Evolutionary conservation across 2,888 invertebrate genomes (phyloP).

Genomic region (Agrotis segetum): DNA sequence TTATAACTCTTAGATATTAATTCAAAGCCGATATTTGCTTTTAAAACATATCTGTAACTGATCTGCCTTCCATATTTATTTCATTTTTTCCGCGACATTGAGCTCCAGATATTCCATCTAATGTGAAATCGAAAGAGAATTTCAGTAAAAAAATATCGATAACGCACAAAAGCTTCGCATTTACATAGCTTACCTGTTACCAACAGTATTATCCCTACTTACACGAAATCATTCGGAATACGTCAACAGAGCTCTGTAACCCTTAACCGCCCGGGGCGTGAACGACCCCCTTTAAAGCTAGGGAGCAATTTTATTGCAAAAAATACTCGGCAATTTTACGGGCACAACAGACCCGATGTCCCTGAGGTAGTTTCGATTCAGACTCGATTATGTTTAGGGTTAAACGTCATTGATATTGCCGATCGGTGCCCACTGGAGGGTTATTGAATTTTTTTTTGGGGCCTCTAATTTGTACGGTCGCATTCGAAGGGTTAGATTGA

Average conservation of each 20-base stretch:
- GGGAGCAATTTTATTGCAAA: slow-evolving; percentile 85
- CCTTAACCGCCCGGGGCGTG: slow-evolving; percentile 79
- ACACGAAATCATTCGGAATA: slow-evolving; percentile 74
- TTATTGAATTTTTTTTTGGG: slow-evolving; percentile 84
- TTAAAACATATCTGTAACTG: background rate
- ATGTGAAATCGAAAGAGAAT: slow-evolving; percentile 32
- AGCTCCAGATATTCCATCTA: background rate
- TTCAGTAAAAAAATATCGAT: slow-evolving; percentile 35
- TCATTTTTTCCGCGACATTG: background rate
- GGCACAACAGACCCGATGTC: slow-evolving; percentile 84
- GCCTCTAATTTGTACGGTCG: slow-evolving; percentile 87
- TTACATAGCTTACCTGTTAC: slow-evolving; percentile 67
- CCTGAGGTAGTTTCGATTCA: slow-evolving; percentile 90
- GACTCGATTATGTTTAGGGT: slow-evolving; percentile 90
- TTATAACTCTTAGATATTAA: background rate
- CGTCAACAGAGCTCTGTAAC: slow-evolving; percentile 76
- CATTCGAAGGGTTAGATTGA: slow-evolving; percentile 77
- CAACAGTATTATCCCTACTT: slow-evolving; percentile 74
- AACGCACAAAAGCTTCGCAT: slow-evolving; percentile 53
- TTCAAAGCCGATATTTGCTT: background rate
- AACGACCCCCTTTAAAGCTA: slow-evolving; percentile 83
- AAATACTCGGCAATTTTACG: slow-evolving; percentile 89
- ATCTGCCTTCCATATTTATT: background rate
- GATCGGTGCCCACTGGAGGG: slow-evolving; percentile 85
- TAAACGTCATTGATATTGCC: slow-evolving; percentile 90